Evolutionary conservation across 1,140 invertebrate genomes (phyloP), one percentile per base, ranked within the genome.

Genomic region (Hylaeus volcanicus): DNA sequence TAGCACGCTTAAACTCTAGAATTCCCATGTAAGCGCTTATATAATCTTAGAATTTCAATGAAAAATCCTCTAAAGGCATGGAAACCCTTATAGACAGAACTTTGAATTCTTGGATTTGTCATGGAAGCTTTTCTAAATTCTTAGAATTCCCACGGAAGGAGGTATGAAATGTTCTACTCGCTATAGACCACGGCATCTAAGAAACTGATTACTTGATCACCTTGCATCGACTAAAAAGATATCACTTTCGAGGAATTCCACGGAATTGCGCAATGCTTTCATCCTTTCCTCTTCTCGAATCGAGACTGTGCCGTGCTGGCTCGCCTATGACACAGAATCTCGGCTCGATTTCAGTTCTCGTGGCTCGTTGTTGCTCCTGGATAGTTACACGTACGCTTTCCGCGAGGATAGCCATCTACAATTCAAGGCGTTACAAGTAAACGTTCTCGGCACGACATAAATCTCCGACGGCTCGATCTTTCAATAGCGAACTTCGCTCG

Each of bases 401-500:
- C 87, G 80, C 84, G 77, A 87, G 86, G 85, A 89, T 89, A 88
- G 84, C 84, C 87, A 90, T 91, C 88, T 90, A 89, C 87, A 88
- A 92, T 92, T 91, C 90, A 92, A 91, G 88, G 89, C 86, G 89
- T 89, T 92, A 90, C 90, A 89, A 91, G 88, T 87, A 90, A 90
- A 91, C 89, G 90, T 78, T 84, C 85, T 60, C 84, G 76, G 77
- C 81, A 86, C 82, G 80, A 85, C 86, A 91, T 92, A 92, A 92
- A 92, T 92, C 92, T 90, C 81, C 61, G 58, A 61, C 61, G 66
- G 79, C 78, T 85, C 86, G 86, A 90, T 92, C 88, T 90, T 90
- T 90, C 91, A 90, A 92, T 90, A 88, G 70, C 70, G 51, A 79
- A 83, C 84, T 80, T 58, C 43, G 61, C 53, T 70, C 79, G 71